Percentiles rank a stretch among this genome's conserved stretches.
Conservation (phyloP, 2,888 invertebrate genomes). For the Brachypalpus laphriformis region DNA sequence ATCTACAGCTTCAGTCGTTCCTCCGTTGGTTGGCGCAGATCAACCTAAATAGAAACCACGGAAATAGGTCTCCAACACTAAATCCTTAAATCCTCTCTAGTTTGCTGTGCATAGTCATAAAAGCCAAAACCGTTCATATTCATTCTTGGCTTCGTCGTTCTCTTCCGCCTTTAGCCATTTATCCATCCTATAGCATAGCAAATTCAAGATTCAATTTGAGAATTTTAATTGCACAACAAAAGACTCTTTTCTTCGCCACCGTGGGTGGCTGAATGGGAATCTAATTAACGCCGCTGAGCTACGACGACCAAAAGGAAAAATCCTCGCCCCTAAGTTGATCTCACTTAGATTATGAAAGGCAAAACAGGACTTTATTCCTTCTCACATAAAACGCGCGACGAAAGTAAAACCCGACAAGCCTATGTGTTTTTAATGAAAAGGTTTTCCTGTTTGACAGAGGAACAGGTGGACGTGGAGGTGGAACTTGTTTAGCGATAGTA, state of each 20-base stretch:
- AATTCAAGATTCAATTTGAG: conserved; percentile 18
- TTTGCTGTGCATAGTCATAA: background rate
- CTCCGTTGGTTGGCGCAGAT: background rate
- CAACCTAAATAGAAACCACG: background rate
- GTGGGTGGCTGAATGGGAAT: conserved; percentile 9
- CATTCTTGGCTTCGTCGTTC: too few species aligned
- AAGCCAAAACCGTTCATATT: background rate
- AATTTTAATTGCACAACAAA: conserved; percentile 35
- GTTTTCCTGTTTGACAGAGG: background rate
- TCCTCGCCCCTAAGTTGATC: conserved; percentile 7
- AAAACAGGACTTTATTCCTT: background rate
- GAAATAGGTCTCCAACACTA: background rate
- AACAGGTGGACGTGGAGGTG: background rate
- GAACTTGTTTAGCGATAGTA: conserved; percentile 5
- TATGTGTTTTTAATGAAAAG: conserved; percentile 13
- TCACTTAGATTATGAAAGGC: conserved; percentile 26
- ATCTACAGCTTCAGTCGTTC: background rate
- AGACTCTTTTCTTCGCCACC: background rate
- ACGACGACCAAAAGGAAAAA: background rate
- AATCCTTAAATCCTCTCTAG: background rate
- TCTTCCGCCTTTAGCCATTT: too few species aligned
- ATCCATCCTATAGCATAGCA: background rate
- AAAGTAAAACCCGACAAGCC: conserved; percentile 26
- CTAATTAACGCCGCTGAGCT: conserved; percentile 20
- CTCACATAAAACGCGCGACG: background rate